Conservation (phyloP, 1,140 invertebrate species). For the Antheraea mylitta region DNA sequence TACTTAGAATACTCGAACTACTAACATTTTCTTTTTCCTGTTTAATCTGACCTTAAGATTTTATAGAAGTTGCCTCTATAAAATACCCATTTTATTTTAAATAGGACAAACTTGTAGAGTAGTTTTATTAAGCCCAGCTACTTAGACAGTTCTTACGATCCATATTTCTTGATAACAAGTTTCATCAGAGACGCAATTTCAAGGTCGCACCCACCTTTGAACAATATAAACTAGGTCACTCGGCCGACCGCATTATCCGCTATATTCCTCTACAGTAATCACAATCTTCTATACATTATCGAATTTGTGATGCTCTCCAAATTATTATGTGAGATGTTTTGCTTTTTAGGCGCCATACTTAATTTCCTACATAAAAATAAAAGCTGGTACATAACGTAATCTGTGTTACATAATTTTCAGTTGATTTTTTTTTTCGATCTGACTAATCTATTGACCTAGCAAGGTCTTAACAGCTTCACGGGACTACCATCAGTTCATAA, state of each 20-base stretch:
- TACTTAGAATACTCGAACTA: no score
- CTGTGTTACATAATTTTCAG: no score
- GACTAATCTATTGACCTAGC: no score
- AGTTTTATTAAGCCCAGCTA: neutral
- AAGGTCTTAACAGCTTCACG: no score
- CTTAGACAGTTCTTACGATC: neutral
- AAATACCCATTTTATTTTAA: neutral
- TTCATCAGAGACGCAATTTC: conserved; percentile 1
- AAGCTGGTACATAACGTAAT: no score
- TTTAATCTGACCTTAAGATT: no score
- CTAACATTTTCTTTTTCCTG: no score
- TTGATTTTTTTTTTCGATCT: no score
- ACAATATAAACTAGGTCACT: conserved; percentile 20
- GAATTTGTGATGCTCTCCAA: neutral
- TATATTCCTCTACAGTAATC: conserved; percentile 14
- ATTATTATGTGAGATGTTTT: no score
- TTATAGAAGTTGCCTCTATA: neutral
- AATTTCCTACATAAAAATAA: no score
- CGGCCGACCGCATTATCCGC: neutral
- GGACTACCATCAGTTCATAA: no score
- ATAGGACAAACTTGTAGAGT: neutral
- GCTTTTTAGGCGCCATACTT: no score
- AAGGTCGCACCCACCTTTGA: conserved; percentile 7
- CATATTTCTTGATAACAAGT: neutral
- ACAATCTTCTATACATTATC: neutral